Evolutionary conservation across 1,140 invertebrate species (phyloP), one percentile per base, ranked within the genome.

Genomic region (Drosophila kanapiae): DNA sequence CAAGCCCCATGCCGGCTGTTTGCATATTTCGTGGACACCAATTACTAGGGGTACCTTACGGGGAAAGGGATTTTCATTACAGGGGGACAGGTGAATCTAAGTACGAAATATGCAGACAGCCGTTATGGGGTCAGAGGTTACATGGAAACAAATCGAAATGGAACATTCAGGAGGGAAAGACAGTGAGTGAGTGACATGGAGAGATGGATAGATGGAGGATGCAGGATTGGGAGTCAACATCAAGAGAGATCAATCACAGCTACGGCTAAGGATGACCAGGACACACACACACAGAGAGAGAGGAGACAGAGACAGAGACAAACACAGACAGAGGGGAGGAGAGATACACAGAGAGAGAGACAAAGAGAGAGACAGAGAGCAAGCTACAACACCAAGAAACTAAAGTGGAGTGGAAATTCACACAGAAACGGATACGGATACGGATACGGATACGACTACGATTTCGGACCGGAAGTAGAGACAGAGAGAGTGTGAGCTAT

Each of bases 331-430:
- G 33, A 23, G 10, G 10, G 42, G 8, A 47, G 5, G 23, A 59
- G 16, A 48, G 40, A 53, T 18, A 42, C 1, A 63, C 0, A 67
- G 11, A 58, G 35, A 51, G 38, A 40, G 16, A 60, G 9, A 54
- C 10, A 78, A 7, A 29, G 7, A 31, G 29, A 29, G 11, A 53
- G 6, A 61, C 11, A 37, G 35, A 40, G 37, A 59, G 67, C 35
- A 49, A 72, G 35, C 33, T 37, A 71, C 51, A 72, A 72, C 43
- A 72, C 14, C 43, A 59, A 60, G 10, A 42, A 61, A 13, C 23
- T 13, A 43, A 70, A 48, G n/a, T 11, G 42, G 42, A 10, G 29
- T 10, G 13, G 18, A 42, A 16, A 59, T 10, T 6, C 7, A 9
- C 5, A 48, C 13, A 31, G 42, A 48, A 45, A 56, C 35, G 13